Base-by-base conservation (phyloP, 1,140 invertebrate species). In the Copidosoma floridanum region DNA sequence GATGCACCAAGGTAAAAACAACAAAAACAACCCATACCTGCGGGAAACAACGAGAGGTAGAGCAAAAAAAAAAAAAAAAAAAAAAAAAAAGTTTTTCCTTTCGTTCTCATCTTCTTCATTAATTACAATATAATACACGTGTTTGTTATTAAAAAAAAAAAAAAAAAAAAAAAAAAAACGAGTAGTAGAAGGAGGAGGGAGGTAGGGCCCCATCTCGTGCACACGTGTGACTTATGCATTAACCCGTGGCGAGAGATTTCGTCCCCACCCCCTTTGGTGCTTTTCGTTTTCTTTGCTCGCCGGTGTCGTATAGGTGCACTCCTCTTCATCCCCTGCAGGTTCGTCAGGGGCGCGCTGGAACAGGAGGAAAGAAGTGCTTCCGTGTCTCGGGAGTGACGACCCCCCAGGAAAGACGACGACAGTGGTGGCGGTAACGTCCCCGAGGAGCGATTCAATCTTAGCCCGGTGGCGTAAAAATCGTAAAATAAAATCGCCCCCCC, bases 401-500 rank as follows among this genome's bases (percentile, higher is more conserved):
- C n/a, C n/a, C n/a, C n/a, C n/a, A n/a, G 4, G 43, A 20, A 46
- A 46, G 43, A 46, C 43, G 21, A 3, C 26, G 38, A 8, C 26
- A 27, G 38, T 4, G 21, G 58, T 35, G 32, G 3, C 43, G 53
- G 55, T 55, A 52, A 50, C 35, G 52, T 62, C 60, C 53, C 60
- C 29, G 10, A 27, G 60, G 60, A 51, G 29, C 53, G 29, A 62
- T 62, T 62, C 60, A 62, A 62, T 62, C 60, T 62, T 57, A 56
- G n/a, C 60, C 27, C 29, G 38, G 47, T n/a, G n/a, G n/a, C n/a
- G n/a, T n/a, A n/a, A n/a, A n/a, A n/a, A n/a, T n/a, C 40, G 40
- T 62, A 56, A 57, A 62, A 56, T 62, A 62, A 62, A 56, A 62
- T 62, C 38, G 60, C 46, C 21, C n/a, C 20, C n/a, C n/a, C n/a